Evolutionary conservation across 2,113 vertebrate species (phyloP), one percentile per base, ranked within the genome.

Genomic region (Pituophis catenifer): DNA sequence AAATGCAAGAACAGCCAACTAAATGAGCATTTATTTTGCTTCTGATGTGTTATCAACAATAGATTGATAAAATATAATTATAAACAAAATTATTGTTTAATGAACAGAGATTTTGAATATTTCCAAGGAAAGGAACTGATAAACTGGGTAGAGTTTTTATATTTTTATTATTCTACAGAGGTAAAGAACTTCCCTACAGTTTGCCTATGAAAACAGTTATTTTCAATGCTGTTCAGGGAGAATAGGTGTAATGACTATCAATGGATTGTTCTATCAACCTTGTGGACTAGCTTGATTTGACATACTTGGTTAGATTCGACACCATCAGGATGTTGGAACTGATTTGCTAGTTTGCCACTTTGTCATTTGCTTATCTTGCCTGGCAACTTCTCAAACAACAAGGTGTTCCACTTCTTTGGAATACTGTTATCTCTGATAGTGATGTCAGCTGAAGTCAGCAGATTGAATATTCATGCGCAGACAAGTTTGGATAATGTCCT

Each of bases 11-110:
- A 95, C 94, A 95, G 96, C 95, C 92, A 96, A 95, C 95, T 96
- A 96, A 97, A 96, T 96, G 95, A 94, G 94, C 91, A 95, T 96
- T 97, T 97, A 97, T 97, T 97, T 97, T 96, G 97, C 91, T 97
- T 98, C 97, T 96, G 97, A 97, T 97, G 95, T 97, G 97, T 97
- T 96, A 97, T 98, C 98, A 98, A 98, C 97, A 98, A 97, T 96
- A 97, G 96, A 97, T 97, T 98, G 98, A 98, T 98, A 98, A 98
- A 98, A 98, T 97, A 97, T 97, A 98, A 98, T 98, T 98, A 97
- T 96, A 96, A 96, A 93, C 96, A 96, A 97, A 97, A 97, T 97
- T 97, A 96, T 94, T 96, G 96, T 96, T 97, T 98, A 98, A 98
- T 97, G 97, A 98, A 97, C 95, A 97, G 96, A 97, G 96, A 97